Percentiles rank a stretch among this genome's conserved stretches.
Conservation (phyloP, 2,888 invertebrate genomes). For the Teleiodes luculella region DNA sequence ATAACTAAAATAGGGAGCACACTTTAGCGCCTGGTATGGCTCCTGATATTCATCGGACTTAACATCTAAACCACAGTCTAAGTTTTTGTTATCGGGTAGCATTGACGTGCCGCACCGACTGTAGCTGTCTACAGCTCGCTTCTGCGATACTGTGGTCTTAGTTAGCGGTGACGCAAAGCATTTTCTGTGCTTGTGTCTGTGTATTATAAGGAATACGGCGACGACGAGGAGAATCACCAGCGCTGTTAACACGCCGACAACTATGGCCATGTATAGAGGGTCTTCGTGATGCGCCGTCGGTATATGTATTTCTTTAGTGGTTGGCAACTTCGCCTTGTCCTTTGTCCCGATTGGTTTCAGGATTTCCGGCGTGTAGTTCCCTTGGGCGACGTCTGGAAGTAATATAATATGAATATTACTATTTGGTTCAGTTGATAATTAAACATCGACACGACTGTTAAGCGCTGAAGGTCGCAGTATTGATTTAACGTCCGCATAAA, state of each 20-base stretch:
- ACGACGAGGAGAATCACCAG: constrained; percentile 85
- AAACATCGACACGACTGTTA: not conserved
- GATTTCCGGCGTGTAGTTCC: constrained; percentile 85
- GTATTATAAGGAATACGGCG: constrained; percentile 84
- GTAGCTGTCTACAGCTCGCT: constrained; percentile 77
- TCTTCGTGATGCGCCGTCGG: constrained; percentile 84
- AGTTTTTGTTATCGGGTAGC: constrained; percentile 72
- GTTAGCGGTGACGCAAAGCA: constrained; percentile 85
- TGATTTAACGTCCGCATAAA: not conserved
- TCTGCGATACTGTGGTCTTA: constrained; percentile 57
- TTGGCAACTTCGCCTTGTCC: constrained; percentile 67
- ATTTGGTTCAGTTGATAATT: not conserved
- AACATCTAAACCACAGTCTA: constrained; percentile 79
- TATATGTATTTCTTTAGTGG: constrained; percentile 80
- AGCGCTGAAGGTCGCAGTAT: not conserved
- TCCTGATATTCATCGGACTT: constrained; percentile 88
- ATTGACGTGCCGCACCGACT: constrained; percentile 76
- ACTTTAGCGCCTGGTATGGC: constrained; percentile 87
- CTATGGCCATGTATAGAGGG: constrained; percentile 86
- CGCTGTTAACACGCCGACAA: constrained; percentile 86
- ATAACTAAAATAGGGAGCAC: constrained; percentile 87
- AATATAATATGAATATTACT: not conserved
- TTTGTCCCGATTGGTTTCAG: constrained; percentile 74
- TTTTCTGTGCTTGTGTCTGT: constrained; percentile 84
- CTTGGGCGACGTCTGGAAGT: constrained; percentile 80